Base-by-base conservation (phyloP, 1,140 invertebrate genomes). In the Apis dorsata region DNA sequence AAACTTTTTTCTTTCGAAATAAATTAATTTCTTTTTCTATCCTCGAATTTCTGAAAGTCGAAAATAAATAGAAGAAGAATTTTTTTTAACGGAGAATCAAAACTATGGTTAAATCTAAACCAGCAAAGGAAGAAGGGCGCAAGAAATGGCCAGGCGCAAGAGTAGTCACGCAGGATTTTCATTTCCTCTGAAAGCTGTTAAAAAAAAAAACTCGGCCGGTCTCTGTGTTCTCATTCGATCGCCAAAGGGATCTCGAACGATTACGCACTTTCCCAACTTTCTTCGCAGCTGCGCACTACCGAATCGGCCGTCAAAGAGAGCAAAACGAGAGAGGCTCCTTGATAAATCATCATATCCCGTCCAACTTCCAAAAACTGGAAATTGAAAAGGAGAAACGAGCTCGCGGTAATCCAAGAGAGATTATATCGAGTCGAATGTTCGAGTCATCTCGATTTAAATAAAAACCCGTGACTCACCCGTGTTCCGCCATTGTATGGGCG, bases 201-300 rank as follows among this genome's bases (percentile, higher is more conserved):
- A 57, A 34, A 34, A 34, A 34, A 34, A 34, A 34, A 63, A 34
- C 44, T 12, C 0, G 44, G 34, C 21, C 1, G n/a, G 62, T 78
- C 75, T 21, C 51, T 9, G n/a, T 51, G 81, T 51, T 80, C 79
- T 70, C 81, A 24, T 86, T 53, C 77, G 53, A 70, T 65, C 69
- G 74, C 65, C 77, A 86, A 80, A 70, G 44, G 49, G 49, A 34
- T 83, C 68, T 83, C 70, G 55, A 69, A 84, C 69, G 77, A 81
- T 88, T 76, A 77, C 59, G 55, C 66, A 87, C 83, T 88, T 88
- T 88, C 86, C 34, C 79, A 53, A 85, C 83, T 87, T 87, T 87
- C 86, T 82, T 87, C n/a, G 24, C 55, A 69, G 57, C 57, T 60
- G 71, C 70, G 49, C 19, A 55, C 51, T 57, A 19, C 49, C 62